A percentile compares a stretch with the other conserved stretches of the same genome.
Evolutionary conservation across 1,140 invertebrate genomes (phyloP).

Genomic region (Brachionus asplanchnoidis): DNA sequence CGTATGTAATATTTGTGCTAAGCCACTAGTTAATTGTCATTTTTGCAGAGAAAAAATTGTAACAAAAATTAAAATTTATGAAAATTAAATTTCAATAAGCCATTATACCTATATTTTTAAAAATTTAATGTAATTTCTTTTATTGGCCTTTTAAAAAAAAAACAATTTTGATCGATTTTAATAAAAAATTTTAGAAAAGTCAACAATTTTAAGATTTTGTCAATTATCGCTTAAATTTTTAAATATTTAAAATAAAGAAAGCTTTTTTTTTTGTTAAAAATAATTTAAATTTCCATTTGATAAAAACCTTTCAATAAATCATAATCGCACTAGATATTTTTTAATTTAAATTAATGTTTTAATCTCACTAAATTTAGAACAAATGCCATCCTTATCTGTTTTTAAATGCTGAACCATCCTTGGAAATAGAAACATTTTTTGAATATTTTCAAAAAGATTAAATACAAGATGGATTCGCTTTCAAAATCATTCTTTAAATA

Average conservation of each 20-base stretch:
- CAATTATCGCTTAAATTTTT: not conserved
- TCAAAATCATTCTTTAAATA: not conserved
- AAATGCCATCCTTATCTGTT: constrained; percentile 1
- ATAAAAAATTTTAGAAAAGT: not conserved
- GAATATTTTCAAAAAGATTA: not conserved
- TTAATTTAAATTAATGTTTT: not conserved
- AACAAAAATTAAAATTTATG: constrained; percentile 74
- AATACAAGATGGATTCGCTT: not conserved
- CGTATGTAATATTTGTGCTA: constrained; percentile 74
- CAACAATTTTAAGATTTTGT: not conserved
- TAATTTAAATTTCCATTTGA: not conserved
- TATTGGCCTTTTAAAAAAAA: not conserved
- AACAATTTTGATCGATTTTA: constrained; percentile 16
- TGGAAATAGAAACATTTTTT: not conserved
- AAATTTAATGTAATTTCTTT: not conserved
- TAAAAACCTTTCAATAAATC: not conserved
- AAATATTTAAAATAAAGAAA: not conserved
- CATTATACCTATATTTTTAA: not conserved
- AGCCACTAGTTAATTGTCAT: constrained; percentile 76
- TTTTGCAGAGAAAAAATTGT: constrained; percentile 84
- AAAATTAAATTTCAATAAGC: not conserved
- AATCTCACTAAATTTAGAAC: not conserved
- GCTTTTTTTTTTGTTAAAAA: not conserved
- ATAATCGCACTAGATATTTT: not conserved
- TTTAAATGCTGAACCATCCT: not conserved